Conservation (phyloP, 2,888 invertebrate genomes). For the Argynnis bischoffii region DNA sequence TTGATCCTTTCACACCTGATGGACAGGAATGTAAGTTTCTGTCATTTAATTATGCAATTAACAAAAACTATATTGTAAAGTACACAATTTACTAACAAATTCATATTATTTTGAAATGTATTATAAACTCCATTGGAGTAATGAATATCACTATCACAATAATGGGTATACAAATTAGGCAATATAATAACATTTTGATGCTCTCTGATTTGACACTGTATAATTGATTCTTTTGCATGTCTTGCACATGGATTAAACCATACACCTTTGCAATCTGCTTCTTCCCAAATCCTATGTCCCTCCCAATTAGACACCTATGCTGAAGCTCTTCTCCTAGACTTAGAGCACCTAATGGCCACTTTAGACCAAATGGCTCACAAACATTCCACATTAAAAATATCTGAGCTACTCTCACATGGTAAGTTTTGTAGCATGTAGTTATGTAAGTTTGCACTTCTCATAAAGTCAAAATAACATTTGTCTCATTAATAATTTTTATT, state of each 20-base stretch:
- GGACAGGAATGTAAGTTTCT: constrained; percentile 76
- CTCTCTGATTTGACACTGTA: constrained; percentile 46
- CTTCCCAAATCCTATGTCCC: constrained; percentile 49
- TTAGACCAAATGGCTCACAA: constrained; percentile 81
- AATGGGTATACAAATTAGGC: background rate
- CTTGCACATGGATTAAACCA: constrained; percentile 77
- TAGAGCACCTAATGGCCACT: constrained; percentile 82
- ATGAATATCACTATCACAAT: background rate
- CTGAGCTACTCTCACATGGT: constrained; percentile 78
- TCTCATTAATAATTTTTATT: constrained; percentile 3
- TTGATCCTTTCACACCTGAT: constrained; percentile 71
- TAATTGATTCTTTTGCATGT: constrained; percentile 74
- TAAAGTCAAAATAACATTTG: background rate
- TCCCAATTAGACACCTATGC: constrained; percentile 76
- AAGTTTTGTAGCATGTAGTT: constrained; percentile 53
- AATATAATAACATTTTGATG: constrained; percentile 14
- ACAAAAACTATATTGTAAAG: constrained; percentile 11
- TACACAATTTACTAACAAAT: constrained; percentile 7
- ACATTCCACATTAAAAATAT: constrained; percentile 79
- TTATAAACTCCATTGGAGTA: no score
- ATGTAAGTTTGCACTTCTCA: constrained; percentile 12
- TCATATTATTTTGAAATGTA: background rate
- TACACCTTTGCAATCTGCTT: constrained; percentile 67
- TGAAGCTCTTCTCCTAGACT: constrained; percentile 80
- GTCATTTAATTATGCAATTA: constrained; percentile 12